A percentile compares a stretch with the other conserved stretches of the same genome.
These are phyloP conservation scores for Paraescarpia echinospica DNA, from an alignment of 1,140 invertebrate species.

Conservation along the genomic window DNA sequence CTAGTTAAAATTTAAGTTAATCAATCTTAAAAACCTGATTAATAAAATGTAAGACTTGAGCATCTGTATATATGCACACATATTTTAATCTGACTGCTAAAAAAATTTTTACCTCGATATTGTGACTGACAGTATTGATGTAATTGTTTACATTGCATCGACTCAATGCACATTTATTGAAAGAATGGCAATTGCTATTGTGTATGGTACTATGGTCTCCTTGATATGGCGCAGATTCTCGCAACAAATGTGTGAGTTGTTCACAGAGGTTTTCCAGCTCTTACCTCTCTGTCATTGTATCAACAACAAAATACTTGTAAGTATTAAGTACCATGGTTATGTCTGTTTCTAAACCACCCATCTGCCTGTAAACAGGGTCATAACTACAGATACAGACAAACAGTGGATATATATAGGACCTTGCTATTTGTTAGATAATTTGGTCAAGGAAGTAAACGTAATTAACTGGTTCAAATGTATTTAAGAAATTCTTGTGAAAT, in stretches of 20 bases:
- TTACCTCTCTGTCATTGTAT: slow-evolving; percentile 94
- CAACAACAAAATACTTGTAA: slow-evolving; percentile 84
- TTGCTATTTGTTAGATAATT: not conserved
- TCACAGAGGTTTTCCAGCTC: slow-evolving; percentile 98
- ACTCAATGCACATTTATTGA: not conserved
- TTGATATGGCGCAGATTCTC: slow-evolving; percentile 59
- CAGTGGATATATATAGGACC: not conserved
- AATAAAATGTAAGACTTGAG: too few species aligned
- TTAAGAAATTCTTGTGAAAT: not conserved
- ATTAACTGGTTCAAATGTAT: not conserved
- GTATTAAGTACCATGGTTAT: slow-evolving; percentile 63
- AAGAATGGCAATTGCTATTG: not conserved
- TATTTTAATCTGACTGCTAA: too few species aligned
- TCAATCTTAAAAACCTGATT: too few species aligned
- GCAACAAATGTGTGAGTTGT: slow-evolving; percentile 90
- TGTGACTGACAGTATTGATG: too few species aligned
- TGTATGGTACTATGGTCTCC: not conserved
- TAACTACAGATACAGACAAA: not conserved
- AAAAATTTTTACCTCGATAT: too few species aligned
- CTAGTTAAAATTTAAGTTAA: too few species aligned
- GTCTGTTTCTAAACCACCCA: not conserved
- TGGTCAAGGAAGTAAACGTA: not conserved
- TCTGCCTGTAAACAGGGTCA: not conserved
- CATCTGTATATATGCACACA: too few species aligned
- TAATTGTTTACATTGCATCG: not conserved